phyloP scores from a whole-genome alignment of 2,888 invertebrate species.

The Galeruca laticollis region DNA sequence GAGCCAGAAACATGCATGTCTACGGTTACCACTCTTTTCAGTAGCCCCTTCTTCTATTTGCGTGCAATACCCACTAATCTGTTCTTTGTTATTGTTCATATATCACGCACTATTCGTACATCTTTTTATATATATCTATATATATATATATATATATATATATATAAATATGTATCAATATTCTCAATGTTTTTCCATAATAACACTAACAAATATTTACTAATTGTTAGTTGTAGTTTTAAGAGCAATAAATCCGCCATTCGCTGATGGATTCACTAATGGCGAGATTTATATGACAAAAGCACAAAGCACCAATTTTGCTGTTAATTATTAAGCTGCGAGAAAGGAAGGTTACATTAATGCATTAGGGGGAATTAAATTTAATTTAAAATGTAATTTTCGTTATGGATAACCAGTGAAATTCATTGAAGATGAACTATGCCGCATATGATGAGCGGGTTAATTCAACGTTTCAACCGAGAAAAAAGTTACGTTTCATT shows the following conservation, averaged over 20 bases:
- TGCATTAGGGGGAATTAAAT: slow-evolving; percentile 40
- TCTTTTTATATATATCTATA: no score
- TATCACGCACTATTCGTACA: no score
- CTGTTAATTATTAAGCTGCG: slow-evolving; percentile 38
- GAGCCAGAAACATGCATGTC: no score
- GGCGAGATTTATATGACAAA: slow-evolving; percentile 38
- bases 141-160: no score
- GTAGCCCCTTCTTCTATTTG: no score
- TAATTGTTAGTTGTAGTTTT: slow-evolving; percentile 26
- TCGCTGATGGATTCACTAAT: slow-evolving; percentile 42
- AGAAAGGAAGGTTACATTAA: slow-evolving; percentile 44
- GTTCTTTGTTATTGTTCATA: no score
- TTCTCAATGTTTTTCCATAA: no score
- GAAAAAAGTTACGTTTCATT: neutral
- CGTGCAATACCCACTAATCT: no score
- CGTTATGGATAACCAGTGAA: slow-evolving; percentile 26
- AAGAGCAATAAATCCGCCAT: slow-evolving; percentile 32
- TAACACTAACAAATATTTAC: neutral
- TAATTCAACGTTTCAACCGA: neutral
- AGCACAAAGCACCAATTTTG: slow-evolving; percentile 44
- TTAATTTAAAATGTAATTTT: slow-evolving; percentile 37
- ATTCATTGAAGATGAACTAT: slow-evolving; percentile 32
- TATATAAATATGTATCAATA: no score
- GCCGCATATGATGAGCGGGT: neutral
- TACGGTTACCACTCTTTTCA: no score